phyloP scores from a whole-genome alignment of 1,140 invertebrate species.

The Mycetomoellerius zeteki region DNA sequence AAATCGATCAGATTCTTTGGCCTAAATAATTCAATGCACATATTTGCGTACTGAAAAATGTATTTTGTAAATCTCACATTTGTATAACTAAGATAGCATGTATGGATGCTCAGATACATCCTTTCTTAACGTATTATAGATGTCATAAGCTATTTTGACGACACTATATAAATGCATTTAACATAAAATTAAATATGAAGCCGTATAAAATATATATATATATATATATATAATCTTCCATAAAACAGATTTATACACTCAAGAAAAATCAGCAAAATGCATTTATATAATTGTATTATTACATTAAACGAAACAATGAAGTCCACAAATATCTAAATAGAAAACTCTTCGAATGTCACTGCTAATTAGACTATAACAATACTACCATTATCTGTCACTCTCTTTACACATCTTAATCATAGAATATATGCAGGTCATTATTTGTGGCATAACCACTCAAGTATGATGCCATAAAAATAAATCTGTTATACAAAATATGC shows the following conservation, averaged over 20 bases:
- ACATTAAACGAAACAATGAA: constrained; percentile 61
- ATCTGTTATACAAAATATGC: constrained; percentile 55
- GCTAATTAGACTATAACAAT: constrained; percentile 18
- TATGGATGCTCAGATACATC: constrained; percentile 49
- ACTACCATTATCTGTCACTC: not conserved
- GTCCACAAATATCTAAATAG: constrained; percentile 51
- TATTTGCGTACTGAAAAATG: constrained; percentile 49
- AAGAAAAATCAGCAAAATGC: constrained; percentile 60
- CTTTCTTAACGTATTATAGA: constrained; percentile 57
- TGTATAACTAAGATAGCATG: constrained; percentile 34
- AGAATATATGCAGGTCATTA: constrained; percentile 60
- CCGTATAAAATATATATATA: constrained; percentile 44
- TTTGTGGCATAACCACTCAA: constrained; percentile 63
- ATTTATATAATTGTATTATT: constrained; percentile 54
- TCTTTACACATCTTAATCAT: constrained; percentile 34
- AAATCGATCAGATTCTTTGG: constrained; percentile 42
- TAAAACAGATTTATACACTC: constrained; percentile 54
- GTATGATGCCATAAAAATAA: constrained; percentile 58
- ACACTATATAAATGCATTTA: constrained; percentile 63
- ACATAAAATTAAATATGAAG: constrained; percentile 59
- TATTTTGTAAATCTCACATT: constrained; percentile 71
- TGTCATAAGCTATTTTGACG: constrained; percentile 37
- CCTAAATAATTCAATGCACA: constrained; percentile 56
- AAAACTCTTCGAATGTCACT: not conserved
- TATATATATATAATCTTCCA: constrained; percentile 14